These are phyloP conservation scores for Crypturellus tataupa DNA, from an alignment of 2,797 vertebrate genomes.

Conservation along the genomic window DNA sequence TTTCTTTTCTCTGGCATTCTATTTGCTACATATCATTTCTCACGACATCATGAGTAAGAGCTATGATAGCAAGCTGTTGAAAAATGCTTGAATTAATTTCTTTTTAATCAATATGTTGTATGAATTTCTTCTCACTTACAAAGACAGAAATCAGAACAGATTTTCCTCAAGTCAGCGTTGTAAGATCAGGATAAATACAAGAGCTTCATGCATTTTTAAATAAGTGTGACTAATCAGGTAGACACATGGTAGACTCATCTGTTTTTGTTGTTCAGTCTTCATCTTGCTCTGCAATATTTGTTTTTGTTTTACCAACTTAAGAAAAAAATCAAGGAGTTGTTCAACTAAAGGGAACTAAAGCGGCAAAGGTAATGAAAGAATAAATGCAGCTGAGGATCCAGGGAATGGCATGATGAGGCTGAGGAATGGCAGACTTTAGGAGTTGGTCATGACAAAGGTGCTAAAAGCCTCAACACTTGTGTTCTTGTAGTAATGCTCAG, in stretches of 20 bases:
- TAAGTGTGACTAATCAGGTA: not conserved
- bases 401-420: not conserved
- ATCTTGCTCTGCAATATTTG: not conserved
- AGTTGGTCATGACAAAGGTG: fast-evolving
- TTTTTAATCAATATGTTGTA: not conserved
- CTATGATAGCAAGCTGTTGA: fast-evolving
- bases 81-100: not conserved
- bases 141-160: not conserved
- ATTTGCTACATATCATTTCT: not conserved
- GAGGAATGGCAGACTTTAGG: not conserved
- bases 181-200: not conserved
- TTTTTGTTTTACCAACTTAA: not conserved
- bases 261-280: not conserved
- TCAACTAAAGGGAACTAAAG: not conserved
- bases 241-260: not conserved
- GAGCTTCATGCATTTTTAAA: not conserved
- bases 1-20: not conserved
- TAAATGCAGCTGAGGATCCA: not conserved
- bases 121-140: not conserved
- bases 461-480: not conserved
- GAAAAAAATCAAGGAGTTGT: not conserved
- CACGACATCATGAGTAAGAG: not conserved
- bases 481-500: not conserved
- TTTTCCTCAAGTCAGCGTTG: not conserved
- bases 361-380: not conserved